These are phyloP conservation scores for Nephrotoma appendiculata DNA, from an alignment of 2,888 invertebrate genomes.

Conservation along the genomic window DNA sequence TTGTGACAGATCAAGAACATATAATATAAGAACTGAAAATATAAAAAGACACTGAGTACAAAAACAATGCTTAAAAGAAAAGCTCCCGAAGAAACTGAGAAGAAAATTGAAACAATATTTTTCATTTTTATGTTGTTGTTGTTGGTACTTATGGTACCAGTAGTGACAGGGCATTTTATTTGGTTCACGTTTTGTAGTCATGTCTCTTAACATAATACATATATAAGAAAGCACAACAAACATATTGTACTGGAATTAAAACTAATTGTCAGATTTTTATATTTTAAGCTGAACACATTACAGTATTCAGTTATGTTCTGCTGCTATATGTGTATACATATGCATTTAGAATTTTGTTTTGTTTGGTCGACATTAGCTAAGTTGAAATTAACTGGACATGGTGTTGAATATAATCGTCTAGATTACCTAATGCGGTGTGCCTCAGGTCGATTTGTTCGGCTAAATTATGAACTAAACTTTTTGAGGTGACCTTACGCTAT, in stretches of 20 bases:
- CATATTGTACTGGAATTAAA: not conserved
- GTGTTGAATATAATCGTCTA: not conserved
- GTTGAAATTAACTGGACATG: not conserved
- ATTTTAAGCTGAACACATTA: not conserved
- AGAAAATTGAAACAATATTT: not conserved
- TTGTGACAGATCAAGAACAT: conserved; percentile 4
- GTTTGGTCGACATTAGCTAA: not conserved
- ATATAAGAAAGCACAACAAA: not conserved
- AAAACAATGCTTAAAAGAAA: not conserved
- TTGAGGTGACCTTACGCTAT: too few species aligned
- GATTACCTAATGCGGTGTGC: too few species aligned
- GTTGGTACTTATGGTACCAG: not conserved
- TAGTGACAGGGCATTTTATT: not conserved
- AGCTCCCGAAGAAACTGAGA: not conserved
- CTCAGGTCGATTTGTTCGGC: too few species aligned
- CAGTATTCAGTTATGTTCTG: not conserved
- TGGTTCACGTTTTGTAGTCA: not conserved
- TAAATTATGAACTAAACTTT: too few species aligned
- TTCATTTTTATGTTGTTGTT: not conserved
- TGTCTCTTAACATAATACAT: not conserved
- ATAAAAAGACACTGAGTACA: not conserved
- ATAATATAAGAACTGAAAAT: not conserved
- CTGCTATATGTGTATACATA: not conserved
- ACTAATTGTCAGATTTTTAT: not conserved
- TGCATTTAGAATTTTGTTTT: not conserved